These are phyloP conservation scores for Congeria kusceri DNA, from an alignment of 2,888 invertebrate species.

Conservation along the genomic window DNA sequence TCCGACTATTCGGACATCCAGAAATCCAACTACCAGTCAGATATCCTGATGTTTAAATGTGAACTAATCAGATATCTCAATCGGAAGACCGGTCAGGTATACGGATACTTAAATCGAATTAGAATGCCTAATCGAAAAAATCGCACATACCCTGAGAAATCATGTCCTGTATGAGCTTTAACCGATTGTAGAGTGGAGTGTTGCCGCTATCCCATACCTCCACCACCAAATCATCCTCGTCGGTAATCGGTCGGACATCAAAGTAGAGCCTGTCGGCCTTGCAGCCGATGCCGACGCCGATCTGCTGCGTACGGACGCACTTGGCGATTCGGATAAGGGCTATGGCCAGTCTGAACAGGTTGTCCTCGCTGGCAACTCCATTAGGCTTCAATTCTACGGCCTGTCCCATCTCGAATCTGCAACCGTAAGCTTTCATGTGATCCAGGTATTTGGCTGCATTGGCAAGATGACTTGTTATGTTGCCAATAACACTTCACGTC, in stretches of 20 bases:
- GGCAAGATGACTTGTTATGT: no score
- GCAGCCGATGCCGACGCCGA: slow-evolving; percentile 62
- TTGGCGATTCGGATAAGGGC: slow-evolving; percentile 54
- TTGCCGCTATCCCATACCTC: slow-evolving; percentile 64
- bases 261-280: slow-evolving; percentile 63
- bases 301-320: slow-evolving; percentile 44
- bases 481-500: no score
- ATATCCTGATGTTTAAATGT: no score
- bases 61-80: no score
- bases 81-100: no score
- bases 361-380: slow-evolving; percentile 29
- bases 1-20: no score
- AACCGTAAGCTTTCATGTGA: no score
- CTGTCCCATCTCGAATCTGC: slow-evolving; percentile 64
- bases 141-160: slow-evolving; percentile 41
- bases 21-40: no score
- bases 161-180: slow-evolving; percentile 41
- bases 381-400: slow-evolving; percentile 64
- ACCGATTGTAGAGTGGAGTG: slow-evolving; percentile 27
- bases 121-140: no score
- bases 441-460: no score
- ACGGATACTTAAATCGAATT: no score
- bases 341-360: slow-evolving; percentile 45
- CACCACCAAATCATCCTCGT: slow-evolving; percentile 35
- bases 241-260: slow-evolving; percentile 55